phyloP scores from a whole-genome alignment of 2,113 vertebrate species.

The Clarias batrachus region DNA sequence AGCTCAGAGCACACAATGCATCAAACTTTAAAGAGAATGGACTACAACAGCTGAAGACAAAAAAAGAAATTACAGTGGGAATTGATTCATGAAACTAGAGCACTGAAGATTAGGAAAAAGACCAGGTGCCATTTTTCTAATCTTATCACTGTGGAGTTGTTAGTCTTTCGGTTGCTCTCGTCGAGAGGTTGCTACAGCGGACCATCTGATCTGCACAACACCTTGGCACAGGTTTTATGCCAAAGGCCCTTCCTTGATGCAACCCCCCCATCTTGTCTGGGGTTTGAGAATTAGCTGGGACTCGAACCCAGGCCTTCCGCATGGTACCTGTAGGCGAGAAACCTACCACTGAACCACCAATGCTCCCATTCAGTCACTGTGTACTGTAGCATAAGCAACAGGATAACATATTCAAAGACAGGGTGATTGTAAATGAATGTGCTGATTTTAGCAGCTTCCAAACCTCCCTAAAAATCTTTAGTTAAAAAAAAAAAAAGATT shows the following conservation, averaged over 20 bases:
- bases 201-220: too few species aligned
- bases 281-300: too few species aligned
- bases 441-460: background rate
- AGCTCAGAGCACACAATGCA: background rate
- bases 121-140: background rate
- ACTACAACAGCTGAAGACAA: background rate
- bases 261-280: too few species aligned
- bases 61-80: background rate
- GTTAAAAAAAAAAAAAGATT: background rate
- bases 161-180: too few species aligned
- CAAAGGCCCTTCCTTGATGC: too few species aligned
- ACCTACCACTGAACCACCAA: too few species aligned
- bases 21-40: background rate
- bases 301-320: too few species aligned
- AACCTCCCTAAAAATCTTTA: background rate
- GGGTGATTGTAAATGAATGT: background rate
- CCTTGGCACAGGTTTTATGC: too few species aligned
- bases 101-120: background rate
- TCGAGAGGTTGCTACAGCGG: too few species aligned
- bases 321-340: too few species aligned
- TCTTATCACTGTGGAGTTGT: background rate
- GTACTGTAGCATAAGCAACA: background rate
- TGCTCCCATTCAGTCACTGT: background rate
- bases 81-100: background rate
- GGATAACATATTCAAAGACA: background rate